These are phyloP conservation scores for Peromyscus polionotus DNA, from an alignment of 2,113 vertebrate species.

Conservation along the genomic window DNA sequence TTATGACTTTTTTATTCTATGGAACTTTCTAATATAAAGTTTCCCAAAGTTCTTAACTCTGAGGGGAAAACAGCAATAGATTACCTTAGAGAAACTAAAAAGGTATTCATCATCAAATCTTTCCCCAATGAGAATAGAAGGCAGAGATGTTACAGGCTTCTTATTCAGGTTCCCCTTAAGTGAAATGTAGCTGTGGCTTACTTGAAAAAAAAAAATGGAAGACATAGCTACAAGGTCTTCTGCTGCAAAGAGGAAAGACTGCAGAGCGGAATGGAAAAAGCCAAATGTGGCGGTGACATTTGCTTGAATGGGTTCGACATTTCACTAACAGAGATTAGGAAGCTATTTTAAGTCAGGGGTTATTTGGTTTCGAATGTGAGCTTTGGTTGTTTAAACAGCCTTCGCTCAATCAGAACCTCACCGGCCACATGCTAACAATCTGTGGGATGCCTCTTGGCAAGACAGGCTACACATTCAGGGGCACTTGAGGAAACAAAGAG, in stretches of 20 bases:
- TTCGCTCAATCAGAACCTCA: background rate
- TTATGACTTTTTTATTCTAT: background rate
- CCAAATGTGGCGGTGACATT: background rate
- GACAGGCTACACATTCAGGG: background rate
- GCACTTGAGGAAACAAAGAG: background rate
- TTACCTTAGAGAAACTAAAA: constrained; percentile 24
- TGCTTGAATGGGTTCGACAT: constrained; percentile 16
- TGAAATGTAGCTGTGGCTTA: background rate
- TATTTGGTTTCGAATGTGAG: constrained; percentile 23
- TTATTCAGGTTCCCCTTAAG: background rate
- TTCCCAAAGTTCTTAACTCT: constrained; percentile 19
- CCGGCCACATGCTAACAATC: background rate
- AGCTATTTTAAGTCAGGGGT: background rate
- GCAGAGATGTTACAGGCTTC: background rate
- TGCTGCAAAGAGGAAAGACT: background rate
- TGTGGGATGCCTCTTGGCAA: background rate
- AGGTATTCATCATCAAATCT: background rate
- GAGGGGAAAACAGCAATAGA: background rate
- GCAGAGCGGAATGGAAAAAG: background rate
- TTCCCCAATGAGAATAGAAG: background rate
- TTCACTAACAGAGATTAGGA: constrained; percentile 36
- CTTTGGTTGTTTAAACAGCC: background rate
- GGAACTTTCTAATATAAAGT: constrained; percentile 39
- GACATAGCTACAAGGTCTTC: background rate
- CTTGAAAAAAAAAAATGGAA: constrained; percentile 33